Base-by-base conservation (phyloP, 2,113 vertebrate genomes). In the Scophthalmus maximus region DNA sequence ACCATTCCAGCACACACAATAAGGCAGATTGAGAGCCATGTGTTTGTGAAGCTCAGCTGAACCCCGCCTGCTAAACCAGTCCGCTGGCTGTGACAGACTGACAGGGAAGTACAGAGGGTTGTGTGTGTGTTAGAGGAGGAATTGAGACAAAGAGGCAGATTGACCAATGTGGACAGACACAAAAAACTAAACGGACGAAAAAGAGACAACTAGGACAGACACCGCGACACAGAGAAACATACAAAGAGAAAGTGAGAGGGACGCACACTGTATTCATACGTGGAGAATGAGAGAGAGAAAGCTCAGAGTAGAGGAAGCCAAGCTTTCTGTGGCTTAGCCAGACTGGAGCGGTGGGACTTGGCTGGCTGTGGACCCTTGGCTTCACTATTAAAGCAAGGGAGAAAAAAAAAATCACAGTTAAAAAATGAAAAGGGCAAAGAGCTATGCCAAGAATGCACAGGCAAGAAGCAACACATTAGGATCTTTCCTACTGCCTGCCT, bases 391-490 rank as follows among this genome's bases (percentile, higher is more conserved):
- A 90, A 89, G 85, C 76, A 57, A 83, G 60, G 34, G 59, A 58
- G 78, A 69, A 44, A 83, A 77, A 55, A 86, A 89, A 90, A 88
- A 85, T 87, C 87, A 82, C 79, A 88, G 87, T 91, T 83, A 83
- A 91, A 91, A 91, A 92, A 88, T 79, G 84, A 90, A 90, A 90
- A 86, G 86, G 87, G 83, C 77, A 83, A 88, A 89, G 85, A 91
- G 85, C 88, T 92, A 93, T 94, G 90, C 87, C 92, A 93, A 92
- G 90, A 93, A 93, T 93, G 90, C 83, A 89, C 86, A 91, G 92
- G 85, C 92, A 92, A 93, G 91, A 93, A 92, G 80, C 83, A 92
- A 93, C 91, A 92, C 87, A 92, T 94, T 90, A 86, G 78, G 68
- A 82, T 88, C 75, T 84, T 88, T 88, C 82, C 80, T 83, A 86